Base-by-base conservation (phyloP, 2,888 invertebrate species). In the Chloromyia formosa region DNA sequence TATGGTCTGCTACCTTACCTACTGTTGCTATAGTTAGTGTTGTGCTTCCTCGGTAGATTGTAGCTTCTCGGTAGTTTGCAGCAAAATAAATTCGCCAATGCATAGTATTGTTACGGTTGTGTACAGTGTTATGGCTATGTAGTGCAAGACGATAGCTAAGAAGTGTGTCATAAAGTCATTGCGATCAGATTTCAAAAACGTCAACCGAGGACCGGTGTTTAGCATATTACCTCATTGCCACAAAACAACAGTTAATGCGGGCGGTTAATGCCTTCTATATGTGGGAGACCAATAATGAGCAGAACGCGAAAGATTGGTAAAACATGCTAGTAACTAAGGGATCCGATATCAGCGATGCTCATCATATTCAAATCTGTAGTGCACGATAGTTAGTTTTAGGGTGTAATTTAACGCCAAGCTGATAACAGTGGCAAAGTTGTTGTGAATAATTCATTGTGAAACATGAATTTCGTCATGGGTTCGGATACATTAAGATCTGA, bases 81-180 rank as follows among this genome's bases (percentile, higher is more conserved):
- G 61, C 3, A 5, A 35, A 35, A 61, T 5, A 16, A 61, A 61
- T 61, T 61, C 7, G 14, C 27, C 14, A 35, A 9, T 61, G 61
- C 20, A 61, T 20, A 27, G 35, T 35, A 27, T 3, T 5, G 12
- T 61, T 14, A 27, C 35, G 49, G 27, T 49, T 49, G 10, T 49
- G 12, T 49, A 49, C 14, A 49, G 27, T 35, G 27, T 7, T 35
- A 18, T 20, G 7, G 27, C 27, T 35, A 18, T 20, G 7, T 56
- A 16, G 56, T 16, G 56, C 53, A 16, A 14, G 56, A 56, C n/a
- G 16, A 22, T 1, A 42, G 42, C 9, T 23, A 16, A 64, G 62
- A 69, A 69, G 69, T 69, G 56, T 69, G 69, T 54, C 69, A 69
- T 69, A 56, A 69, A 69, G 69, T 56, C 69, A 54, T 35, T 12